Evolutionary conservation across 2,113 vertebrate species (phyloP), one percentile per base, ranked within the genome.

Genomic region (Ictalurus punctatus): DNA sequence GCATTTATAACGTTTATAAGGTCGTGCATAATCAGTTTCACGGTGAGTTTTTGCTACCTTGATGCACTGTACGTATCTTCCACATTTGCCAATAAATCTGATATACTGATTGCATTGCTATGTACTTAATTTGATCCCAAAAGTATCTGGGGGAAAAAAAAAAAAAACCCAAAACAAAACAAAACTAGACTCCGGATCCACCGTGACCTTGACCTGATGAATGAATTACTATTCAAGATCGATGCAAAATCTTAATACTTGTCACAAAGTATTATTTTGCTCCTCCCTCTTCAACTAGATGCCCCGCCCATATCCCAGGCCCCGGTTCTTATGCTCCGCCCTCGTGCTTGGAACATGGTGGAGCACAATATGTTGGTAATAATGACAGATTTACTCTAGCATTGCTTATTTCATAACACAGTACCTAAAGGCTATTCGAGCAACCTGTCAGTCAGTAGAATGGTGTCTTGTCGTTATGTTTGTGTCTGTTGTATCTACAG

Each of bases 311-410:
- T 96, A 84, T 94, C 94, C 86, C 91, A 95, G 89, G 95, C 93
- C n/a, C 96, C 95, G 0, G 90, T 96, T 84, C 94, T 97, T 90
- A 97, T 96, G 95, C 94, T 97, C 27, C 95, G 96, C 7, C 96
- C 96, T 6, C 94, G 96, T 59, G 95, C 96, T 14, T 96, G 95
- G 96, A 96, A 96, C 88, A 96, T 96, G 95, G 93, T 95, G 67
- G 95, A 96, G 63, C 94, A 96, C 93, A 95, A 95, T 80, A 90
- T 96, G 93, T 93, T 96, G 95, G 95, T 96, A 95, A 40, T 21
- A 54, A 87, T 7, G 37, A 23, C 34, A 3, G 40, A 13, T 25
- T 30, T 27, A 48, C 52, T 23, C 54, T 54, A 54, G 69, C 17
- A 73, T 2, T 61, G 58, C n/a, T 54, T 25, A n/a, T 73, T 19